Evolutionary conservation across 2,888 invertebrate species (phyloP), one percentile per base, ranked within the genome.

Genomic region (Parapristionchus giblindavisi): DNA sequence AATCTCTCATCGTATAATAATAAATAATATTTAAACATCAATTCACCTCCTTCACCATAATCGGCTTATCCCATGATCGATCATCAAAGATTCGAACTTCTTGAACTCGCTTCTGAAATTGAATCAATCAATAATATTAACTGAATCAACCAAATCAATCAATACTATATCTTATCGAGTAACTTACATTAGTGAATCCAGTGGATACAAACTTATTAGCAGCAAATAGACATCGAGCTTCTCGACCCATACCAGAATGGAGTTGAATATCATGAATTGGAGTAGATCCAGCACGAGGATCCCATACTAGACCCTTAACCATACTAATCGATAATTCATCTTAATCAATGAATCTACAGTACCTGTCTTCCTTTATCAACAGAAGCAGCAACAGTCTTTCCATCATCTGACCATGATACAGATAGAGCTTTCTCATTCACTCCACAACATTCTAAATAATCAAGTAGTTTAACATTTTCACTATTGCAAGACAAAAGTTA

Each of bases 81-180:
- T 93, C 90, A 89, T 97, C 96, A 76, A 95, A 92, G 80, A 96
- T 92, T 87, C 93, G 93, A 72, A 96, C 92, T 89, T 96, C 95
- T 79, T 96, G 92, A 76, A 94, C 91, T 77, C 95, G 92, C 72
- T 93, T 93, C 91, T 91, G 84, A 68, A 88, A 85, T 66, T 5
- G 32, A 24, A 0, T 1, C 27, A 5, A 14, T n/a, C 14, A 27
- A 21, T 38, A 21, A 38, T 61, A 32, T 36, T 56, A 29, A 27
- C 3, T 27, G 3, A 43, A 51, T 4, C 51, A 51, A 6, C 29
- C 56, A 3, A n/a, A 24, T 54, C 4, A 14, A 21, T 29, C 29
- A 58, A 40, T 38, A 38, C 56, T 17, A 3, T 11, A 24, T 24
- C 17, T 40, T 32, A 6, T 21, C 38, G n/a, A 38, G 24, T 40